These are phyloP conservation scores for Cariama cristata DNA, from an alignment of 2,113 vertebrate genomes.

Conservation along the genomic window DNA sequence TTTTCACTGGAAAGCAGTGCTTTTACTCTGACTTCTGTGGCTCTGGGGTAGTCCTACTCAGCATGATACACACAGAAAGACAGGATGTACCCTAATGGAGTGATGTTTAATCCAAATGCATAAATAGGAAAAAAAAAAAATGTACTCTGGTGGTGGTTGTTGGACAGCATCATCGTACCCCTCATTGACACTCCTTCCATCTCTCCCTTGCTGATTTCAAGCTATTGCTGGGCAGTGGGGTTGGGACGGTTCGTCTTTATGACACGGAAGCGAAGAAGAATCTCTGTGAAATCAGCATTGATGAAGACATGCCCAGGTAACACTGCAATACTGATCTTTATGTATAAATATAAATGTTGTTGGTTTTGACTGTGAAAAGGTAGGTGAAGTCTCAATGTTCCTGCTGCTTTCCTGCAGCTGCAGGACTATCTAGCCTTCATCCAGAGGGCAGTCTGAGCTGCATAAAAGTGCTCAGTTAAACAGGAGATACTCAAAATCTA, in stretches of 20 bases:
- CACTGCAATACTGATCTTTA: not conserved
- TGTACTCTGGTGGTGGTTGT: not conserved
- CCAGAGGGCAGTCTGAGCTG: not conserved
- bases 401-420: not conserved
- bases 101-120: not conserved
- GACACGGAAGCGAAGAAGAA: conserved; percentile 98
- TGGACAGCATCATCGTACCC: not conserved
- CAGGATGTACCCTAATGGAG: not conserved
- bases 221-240: conserved; percentile 93
- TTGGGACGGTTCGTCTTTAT: conserved; percentile 92
- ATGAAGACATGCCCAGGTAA: conserved; percentile 91
- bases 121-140: not conserved
- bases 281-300: conserved; percentile 93
- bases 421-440: not conserved
- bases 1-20: not conserved
- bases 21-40: not conserved
- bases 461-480: not conserved
- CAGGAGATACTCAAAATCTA: not conserved
- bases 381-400: not conserved
- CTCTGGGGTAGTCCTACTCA: not conserved
- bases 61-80: not conserved
- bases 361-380: not conserved
- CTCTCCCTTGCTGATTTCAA: conserved; percentile 61
- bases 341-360: not conserved
- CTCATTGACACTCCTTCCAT: not conserved